Percentiles rank a stretch among this genome's conserved stretches.
These are phyloP conservation scores for Monodelphis domestica DNA, from an alignment of 2,797 vertebrate species.

Conservation along the genomic window DNA sequence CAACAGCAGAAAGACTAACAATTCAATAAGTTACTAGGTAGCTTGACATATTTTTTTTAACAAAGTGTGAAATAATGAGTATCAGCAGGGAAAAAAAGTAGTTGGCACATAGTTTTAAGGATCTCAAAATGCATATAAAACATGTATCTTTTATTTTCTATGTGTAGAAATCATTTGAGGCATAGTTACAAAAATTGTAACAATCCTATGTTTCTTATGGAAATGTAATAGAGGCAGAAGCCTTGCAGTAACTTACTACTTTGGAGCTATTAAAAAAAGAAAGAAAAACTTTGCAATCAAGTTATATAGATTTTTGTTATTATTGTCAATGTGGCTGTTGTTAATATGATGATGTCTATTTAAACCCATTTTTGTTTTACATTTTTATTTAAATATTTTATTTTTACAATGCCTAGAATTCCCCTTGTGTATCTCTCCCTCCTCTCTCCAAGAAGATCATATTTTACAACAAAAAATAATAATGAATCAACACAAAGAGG, in stretches of 20 bases:
- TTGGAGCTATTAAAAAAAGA: neutral
- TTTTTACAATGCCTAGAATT: too few species aligned
- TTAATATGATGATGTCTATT: neutral
- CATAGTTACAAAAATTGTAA: constrained; percentile 66
- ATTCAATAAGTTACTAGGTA: constrained; percentile 63
- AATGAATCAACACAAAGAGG: too few species aligned
- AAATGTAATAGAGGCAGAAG: constrained; percentile 67
- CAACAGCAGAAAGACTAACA: constrained; percentile 72
- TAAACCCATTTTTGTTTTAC: neutral
- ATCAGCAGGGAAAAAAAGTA: constrained; percentile 79
- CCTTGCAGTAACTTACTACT: neutral
- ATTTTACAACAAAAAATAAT: too few species aligned
- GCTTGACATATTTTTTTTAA: constrained; percentile 64
- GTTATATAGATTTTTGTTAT: neutral
- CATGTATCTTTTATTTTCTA: constrained; percentile 76
- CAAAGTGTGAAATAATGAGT: constrained; percentile 75
- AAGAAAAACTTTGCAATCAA: neutral
- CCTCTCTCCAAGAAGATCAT: too few species aligned
- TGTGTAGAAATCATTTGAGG: constrained; percentile 70
- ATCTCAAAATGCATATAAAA: constrained; percentile 70
- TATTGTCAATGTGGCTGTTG: neutral
- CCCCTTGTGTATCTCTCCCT: too few species aligned
- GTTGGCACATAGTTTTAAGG: constrained; percentile 79
- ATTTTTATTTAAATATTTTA: too few species aligned
- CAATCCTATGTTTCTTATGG: constrained; percentile 72